Evolutionary conservation across 2,113 vertebrate genomes (phyloP).

Genomic region (Eolophus roseicapilla): DNA sequence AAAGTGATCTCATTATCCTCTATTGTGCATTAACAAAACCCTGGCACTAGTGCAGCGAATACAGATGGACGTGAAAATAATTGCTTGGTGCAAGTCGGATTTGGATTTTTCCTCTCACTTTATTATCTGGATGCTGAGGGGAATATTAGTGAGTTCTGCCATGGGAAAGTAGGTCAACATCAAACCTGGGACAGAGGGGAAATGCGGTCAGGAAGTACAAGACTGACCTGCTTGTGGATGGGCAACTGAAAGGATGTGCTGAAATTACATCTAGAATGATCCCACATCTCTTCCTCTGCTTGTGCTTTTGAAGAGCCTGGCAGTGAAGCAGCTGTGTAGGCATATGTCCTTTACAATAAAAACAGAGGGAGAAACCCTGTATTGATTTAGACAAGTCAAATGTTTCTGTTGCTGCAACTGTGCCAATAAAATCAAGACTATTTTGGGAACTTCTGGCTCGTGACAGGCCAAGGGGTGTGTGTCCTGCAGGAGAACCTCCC

Average conservation of each 20-base stretch:
- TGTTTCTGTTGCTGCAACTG: slow-evolving; percentile 1
- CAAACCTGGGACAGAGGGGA: slow-evolving; percentile 8
- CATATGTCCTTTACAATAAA: not conserved
- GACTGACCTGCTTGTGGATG: not conserved
- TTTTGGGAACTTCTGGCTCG: slow-evolving; percentile 7
- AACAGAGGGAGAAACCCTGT: not conserved
- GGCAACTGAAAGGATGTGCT: not conserved
- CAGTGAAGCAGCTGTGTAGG: not conserved
- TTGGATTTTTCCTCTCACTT: slow-evolving; percentile 42
- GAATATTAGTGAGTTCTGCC: slow-evolving; percentile 35
- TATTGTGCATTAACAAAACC: slow-evolving; percentile 53
- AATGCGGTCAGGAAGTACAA: not conserved
- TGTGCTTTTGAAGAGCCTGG: not conserved
- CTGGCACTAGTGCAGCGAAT: slow-evolving; percentile 16
- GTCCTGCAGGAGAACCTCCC: slow-evolving; percentile 18
- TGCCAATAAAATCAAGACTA: slow-evolving; percentile 17
- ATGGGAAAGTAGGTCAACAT: slow-evolving; percentile 59
- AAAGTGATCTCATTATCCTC: slow-evolving; percentile 55
- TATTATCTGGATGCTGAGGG: slow-evolving; percentile 37
- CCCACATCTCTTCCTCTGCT: not conserved
- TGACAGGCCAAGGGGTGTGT: not conserved
- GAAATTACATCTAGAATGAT: not conserved
- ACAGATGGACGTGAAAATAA: slow-evolving; percentile 45
- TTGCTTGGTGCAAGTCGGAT: slow-evolving; percentile 24
- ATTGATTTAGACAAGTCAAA: slow-evolving; percentile 25